Evolutionary conservation across 2,797 vertebrate species (phyloP).

Genomic region (Epinephelus malabaricus): DNA sequence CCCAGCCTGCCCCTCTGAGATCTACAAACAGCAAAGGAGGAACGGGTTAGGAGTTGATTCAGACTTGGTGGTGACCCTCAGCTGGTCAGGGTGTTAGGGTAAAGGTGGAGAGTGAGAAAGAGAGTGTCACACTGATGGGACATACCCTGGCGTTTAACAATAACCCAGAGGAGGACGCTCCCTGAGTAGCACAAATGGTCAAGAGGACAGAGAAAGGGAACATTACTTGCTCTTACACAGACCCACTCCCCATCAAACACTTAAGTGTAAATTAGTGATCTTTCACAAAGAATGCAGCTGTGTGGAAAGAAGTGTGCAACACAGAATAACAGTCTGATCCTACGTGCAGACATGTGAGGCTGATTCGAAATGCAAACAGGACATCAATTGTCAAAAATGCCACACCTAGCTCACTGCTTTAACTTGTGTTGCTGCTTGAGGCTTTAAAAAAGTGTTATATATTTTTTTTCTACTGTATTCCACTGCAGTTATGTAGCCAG

Average conservation of each 20-base stretch:
- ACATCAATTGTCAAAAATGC: neutral
- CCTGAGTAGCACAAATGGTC: slow-evolving; percentile 85
- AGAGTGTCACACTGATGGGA: slow-evolving; percentile 79
- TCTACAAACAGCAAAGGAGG: slow-evolving; percentile 56
- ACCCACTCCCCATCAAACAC: slow-evolving; percentile 37
- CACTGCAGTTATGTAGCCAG: neutral
- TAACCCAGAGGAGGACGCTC: slow-evolving; percentile 91
- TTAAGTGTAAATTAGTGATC: slow-evolving; percentile 25
- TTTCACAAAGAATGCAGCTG: slow-evolving; percentile 36
- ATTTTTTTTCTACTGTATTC: neutral
- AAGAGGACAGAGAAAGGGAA: slow-evolving; percentile 79
- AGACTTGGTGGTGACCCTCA: slow-evolving; percentile 57
- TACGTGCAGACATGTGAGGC: slow-evolving; percentile 32
- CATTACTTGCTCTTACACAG: slow-evolving; percentile 75
- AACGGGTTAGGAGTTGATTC: slow-evolving; percentile 60
- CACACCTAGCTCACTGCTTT: neutral
- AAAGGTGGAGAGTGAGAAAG: slow-evolving; percentile 44
- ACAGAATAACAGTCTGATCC: neutral
- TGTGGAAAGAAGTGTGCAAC: slow-evolving; percentile 27
- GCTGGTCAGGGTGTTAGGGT: slow-evolving; percentile 55
- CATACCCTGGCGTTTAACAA: slow-evolving; percentile 92
- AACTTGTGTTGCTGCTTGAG: neutral
- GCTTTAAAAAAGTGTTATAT: neutral
- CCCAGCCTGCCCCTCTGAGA: slow-evolving; percentile 39
- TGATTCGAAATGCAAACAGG: slow-evolving; percentile 19